Evolutionary conservation across 2,888 invertebrate species (phyloP).

Genomic region (Drosophila affinis): DNA sequence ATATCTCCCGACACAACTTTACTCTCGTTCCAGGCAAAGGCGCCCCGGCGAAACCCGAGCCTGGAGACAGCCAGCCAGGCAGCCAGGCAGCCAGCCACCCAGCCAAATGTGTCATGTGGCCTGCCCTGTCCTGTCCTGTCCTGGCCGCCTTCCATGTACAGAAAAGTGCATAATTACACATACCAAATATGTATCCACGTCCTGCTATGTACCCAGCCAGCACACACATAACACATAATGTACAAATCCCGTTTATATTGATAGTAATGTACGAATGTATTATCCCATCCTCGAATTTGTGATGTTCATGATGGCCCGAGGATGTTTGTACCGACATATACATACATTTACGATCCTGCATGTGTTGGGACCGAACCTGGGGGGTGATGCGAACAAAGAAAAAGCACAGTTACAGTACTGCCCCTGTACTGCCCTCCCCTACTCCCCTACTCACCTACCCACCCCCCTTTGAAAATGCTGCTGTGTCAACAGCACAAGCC

Average conservation of each 20-base stretch:
- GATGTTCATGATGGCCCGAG: neutral
- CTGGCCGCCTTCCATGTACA: conserved; percentile 31
- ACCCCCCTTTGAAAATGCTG: neutral
- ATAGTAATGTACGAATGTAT: neutral
- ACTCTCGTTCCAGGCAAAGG: conserved; percentile 35
- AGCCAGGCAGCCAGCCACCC: neutral
- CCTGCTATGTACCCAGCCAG: conserved; percentile 4
- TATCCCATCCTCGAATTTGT: neutral
- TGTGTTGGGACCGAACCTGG: neutral
- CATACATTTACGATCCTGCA: neutral
- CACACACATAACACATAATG: conserved; percentile 16
- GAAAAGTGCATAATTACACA: conserved; percentile 38
- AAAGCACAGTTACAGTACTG: conserved; percentile 18
- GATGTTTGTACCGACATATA: neutral
- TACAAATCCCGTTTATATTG: neutral
- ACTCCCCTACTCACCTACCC: too few species aligned
- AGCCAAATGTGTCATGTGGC: conserved; percentile 9
- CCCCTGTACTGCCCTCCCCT: too few species aligned
- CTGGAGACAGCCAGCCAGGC: neutral
- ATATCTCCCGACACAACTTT: conserved; percentile 58
- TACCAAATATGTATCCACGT: conserved; percentile 15
- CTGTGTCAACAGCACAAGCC: conserved; percentile 40
- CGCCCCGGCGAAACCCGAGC: conserved; percentile 43
- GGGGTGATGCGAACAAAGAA: conserved; percentile 10
- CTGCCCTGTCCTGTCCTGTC: neutral